Base-by-base conservation (phyloP, 2,797 vertebrate genomes). In the Coranthus polyacanthus region DNA sequence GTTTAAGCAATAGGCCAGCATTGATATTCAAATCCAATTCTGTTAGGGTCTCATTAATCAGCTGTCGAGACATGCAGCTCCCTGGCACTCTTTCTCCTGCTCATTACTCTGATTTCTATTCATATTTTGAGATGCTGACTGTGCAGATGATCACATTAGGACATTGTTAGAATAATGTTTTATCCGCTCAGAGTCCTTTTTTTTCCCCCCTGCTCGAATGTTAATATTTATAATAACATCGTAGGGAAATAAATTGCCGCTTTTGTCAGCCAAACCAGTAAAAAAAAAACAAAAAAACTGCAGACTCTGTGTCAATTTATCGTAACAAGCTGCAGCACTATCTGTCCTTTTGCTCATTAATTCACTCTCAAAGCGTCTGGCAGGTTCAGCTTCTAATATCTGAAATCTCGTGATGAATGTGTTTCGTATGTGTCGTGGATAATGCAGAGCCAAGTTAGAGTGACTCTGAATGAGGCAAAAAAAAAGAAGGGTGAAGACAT, bases 11-110 rank as follows among this genome's bases (percentile, higher is more conserved):
- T 64, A 85, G 80, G 22, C 44, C 51, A 62, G 44, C 75, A 83
- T 87, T 91, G 82, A 90, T 90, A 89, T 90, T 87, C 72, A 89
- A 81, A 90, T 85, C 66, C 65, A 83, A 84, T 88, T 81, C 75
- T 78, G 71, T 78, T 71, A 77, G 15, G 51, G 54, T 75, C 47
- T 82, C 86, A 89, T 91, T 86, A 86, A 88, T 90, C 86, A 82
- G 69, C 75, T 66, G 64, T 75, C 2, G 15, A 73, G 75, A 76
- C 78, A 50, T 47, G 50, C 12, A 9, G 52, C 61, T 69, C 49
- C 22, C 63, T 59, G 50, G 67, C 64, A 56, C 64, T 59, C 68
- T 44, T 54, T 75, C 79, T 71, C 55, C 39, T 59, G 34, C 61
- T 86, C 82, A 79, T 86, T 84, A 79, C 64, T 75, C 72, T 34